Evolutionary conservation across 2,113 vertebrate species (phyloP), one percentile per base, ranked within the genome.

Genomic region (Malurus elegans): DNA sequence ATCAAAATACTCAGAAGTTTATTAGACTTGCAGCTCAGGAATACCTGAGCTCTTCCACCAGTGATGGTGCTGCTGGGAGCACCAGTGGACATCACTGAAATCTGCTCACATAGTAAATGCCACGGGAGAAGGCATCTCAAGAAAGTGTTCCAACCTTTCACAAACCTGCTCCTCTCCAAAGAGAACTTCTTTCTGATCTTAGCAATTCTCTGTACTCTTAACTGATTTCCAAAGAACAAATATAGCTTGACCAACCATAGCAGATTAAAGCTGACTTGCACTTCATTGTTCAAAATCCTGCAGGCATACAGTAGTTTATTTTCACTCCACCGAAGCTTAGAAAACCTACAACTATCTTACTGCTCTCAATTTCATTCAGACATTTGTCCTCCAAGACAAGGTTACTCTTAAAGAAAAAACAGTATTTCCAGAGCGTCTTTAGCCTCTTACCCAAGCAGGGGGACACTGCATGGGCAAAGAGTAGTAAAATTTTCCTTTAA

Each of bases 391-490:
- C 13, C 7, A 38, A 48, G 36, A 50, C 9, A 42, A 51, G 20
- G 28, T 1, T 58, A 13, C 23, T 56, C 32, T 40, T 64, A 17
- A 57, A 76, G 16, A 64, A 74, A 61, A 54, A 48, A 23, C 47
- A 23, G 47, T 48, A 48, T 48, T 48, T 48, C 47, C 47, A 48
- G 47, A 48, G 47, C 12, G 13, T 36, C 23, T 66, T 84, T 6
- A 20, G 15, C 31, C 51, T 86, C 25, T 25, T 32, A 15, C 13
- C 88, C 5, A 6, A 11, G 38, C 5, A 44, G 5, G 5, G n/a
- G 3, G 23, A 80, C 1, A 3, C 4, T 9, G 3, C 50, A 47
- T 0, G 18, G 36, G 25, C 16, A 57, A 87, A 45, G 6, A 65
- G 28, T 1, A 78, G 44, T 38, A 69, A 44, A 5, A 4, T 18